Conservation (phyloP, 2,888 invertebrate species). For the Octodonta nipae region DNA sequence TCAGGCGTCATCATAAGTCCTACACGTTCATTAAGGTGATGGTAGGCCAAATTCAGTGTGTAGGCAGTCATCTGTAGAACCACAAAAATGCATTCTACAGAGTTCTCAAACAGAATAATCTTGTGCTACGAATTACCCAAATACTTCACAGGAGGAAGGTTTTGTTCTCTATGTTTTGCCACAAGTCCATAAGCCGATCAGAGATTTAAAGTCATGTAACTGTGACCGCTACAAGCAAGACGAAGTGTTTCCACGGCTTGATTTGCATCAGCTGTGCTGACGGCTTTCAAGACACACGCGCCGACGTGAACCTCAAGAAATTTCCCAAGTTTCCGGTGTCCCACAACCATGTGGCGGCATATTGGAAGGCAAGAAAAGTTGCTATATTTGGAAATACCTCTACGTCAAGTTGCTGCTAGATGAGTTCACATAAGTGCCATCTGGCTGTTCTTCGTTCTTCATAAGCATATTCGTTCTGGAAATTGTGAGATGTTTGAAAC, state of each 20-base stretch:
- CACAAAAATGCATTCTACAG: slow-evolving; percentile 34
- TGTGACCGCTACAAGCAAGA: slow-evolving; percentile 91
- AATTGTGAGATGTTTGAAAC: slow-evolving; percentile 74
- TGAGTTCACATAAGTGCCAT: slow-evolving; percentile 76
- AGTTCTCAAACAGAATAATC: slow-evolving; percentile 24
- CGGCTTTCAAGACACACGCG: slow-evolving; percentile 83
- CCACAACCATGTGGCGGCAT: slow-evolving; percentile 67
- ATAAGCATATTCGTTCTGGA: slow-evolving; percentile 86
- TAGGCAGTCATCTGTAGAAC: slow-evolving; percentile 45
- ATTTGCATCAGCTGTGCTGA: slow-evolving; percentile 63
- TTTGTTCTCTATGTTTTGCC: slow-evolving; percentile 48
- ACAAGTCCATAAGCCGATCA: slow-evolving; percentile 75
- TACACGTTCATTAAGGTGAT: slow-evolving; percentile 56
- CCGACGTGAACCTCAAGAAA: slow-evolving; percentile 86
- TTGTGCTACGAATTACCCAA: slow-evolving; percentile 32
- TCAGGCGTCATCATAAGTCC: slow-evolving; percentile 71
- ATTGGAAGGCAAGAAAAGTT: slow-evolving; percentile 63
- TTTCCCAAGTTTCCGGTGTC: slow-evolving; percentile 66
- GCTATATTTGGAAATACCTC: slow-evolving; percentile 79
- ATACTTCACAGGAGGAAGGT: slow-evolving; percentile 60
- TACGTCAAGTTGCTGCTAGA: slow-evolving; percentile 75
- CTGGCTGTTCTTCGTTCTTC: slow-evolving; percentile 84
- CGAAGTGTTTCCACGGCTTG: slow-evolving; percentile 71
- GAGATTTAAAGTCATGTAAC: slow-evolving; percentile 81
- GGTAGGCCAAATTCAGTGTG: slow-evolving; percentile 57